Evolutionary conservation across 2,888 invertebrate genomes (phyloP).

Genomic region (Leuctra nigra): DNA sequence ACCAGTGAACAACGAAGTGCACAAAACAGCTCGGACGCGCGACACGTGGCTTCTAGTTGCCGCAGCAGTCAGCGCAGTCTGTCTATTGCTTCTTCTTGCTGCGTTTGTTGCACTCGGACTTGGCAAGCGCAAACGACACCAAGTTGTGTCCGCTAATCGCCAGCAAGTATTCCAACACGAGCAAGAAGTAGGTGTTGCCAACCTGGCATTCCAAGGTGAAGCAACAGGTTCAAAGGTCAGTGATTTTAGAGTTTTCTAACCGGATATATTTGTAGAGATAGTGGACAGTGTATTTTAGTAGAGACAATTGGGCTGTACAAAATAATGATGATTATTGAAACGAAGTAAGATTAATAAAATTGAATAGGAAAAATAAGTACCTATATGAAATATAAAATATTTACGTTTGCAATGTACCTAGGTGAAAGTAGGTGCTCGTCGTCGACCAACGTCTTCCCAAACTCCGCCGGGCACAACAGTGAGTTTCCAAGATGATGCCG

Average conservation of each 20-base stretch:
- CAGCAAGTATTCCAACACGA: slow-evolving; percentile 37
- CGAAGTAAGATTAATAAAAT: no score
- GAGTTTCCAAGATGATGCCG: slow-evolving; percentile 24
- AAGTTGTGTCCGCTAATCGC: slow-evolving; percentile 33
- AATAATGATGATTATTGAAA: no score
- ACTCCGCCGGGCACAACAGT: slow-evolving; percentile 5
- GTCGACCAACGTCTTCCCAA: slow-evolving; percentile 2
- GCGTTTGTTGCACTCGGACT: slow-evolving; percentile 44
- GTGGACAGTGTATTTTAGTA: no score
- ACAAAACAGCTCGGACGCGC: slow-evolving; percentile 39
- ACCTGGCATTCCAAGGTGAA: slow-evolving; percentile 36
- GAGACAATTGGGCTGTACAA: no score
- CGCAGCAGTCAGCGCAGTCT: slow-evolving; percentile 52
- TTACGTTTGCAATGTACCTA: not conserved
- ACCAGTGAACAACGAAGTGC: slow-evolving; percentile 50
- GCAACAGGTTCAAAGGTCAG: slow-evolving; percentile 45
- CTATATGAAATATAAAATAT: no score
- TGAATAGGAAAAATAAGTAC: no score
- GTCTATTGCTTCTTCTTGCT: slow-evolving; percentile 51
- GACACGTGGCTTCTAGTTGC: slow-evolving; percentile 59
- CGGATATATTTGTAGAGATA: no score
- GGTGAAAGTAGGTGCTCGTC: not conserved
- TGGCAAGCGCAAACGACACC: slow-evolving; percentile 38
- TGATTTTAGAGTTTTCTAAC: slow-evolving; percentile 24
- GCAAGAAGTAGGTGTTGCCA: slow-evolving; percentile 35